A percentile compares a stretch with the other conserved stretches of the same genome.
Conservation (phyloP, 53 echinoderm and acorn worm genomes). For the Glandiceps talaboti region DNA sequence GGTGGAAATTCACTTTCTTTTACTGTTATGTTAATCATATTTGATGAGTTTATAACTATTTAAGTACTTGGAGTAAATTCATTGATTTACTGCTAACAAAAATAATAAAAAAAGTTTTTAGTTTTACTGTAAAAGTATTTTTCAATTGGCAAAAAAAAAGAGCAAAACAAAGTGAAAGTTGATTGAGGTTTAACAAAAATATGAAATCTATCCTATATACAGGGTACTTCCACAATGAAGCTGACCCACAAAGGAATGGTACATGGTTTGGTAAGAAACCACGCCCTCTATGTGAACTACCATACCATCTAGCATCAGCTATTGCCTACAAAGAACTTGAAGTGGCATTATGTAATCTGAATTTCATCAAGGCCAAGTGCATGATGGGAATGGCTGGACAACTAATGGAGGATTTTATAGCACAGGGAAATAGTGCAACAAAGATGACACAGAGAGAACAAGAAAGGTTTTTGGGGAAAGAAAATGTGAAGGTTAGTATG, state of each 20-base stretch:
- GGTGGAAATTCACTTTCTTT: too few species aligned
- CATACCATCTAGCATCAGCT: conserved; percentile 78
- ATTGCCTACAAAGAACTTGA: conserved; percentile 44
- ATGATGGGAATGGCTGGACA: conserved; percentile 36
- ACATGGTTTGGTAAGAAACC: conserved; percentile 36
- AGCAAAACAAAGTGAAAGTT: too few species aligned
- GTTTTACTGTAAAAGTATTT: too few species aligned
- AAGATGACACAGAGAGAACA: conserved; percentile 39
- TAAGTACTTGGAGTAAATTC: too few species aligned
- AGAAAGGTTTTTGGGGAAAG: conserved; percentile 57
- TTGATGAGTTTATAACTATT: too few species aligned
- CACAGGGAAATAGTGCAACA: conserved; percentile 12
- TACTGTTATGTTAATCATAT: too few species aligned
- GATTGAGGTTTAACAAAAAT: too few species aligned
- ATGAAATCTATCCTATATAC: neutral
- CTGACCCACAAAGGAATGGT: conserved; percentile 32
- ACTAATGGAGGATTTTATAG: conserved; percentile 69
- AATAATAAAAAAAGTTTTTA: too few species aligned
- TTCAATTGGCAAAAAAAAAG: too few species aligned
- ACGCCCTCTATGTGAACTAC: conserved; percentile 56
- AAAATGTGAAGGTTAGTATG: conserved; percentile 34
- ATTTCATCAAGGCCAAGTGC: conserved; percentile 69
- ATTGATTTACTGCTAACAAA: too few species aligned
- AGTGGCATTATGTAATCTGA: conserved; percentile 44
- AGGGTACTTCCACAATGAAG: conserved; percentile 67